A percentile compares a stretch with the other conserved stretches of the same genome.
Evolutionary conservation across 2,888 invertebrate species (phyloP).

Genomic region (Unio pictorum): DNA sequence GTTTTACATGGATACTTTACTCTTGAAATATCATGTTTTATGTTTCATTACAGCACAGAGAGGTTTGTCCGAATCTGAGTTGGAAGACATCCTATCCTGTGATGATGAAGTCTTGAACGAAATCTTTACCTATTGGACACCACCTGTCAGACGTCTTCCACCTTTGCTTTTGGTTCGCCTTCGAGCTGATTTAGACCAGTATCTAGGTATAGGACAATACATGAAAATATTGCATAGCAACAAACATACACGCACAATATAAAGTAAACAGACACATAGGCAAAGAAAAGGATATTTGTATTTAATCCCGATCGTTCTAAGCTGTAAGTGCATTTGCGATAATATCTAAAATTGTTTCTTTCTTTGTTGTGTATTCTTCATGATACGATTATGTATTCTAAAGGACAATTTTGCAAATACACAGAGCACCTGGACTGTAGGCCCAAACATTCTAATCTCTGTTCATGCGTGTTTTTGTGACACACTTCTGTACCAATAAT

Average conservation of each 20-base stretch:
- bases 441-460: no score
- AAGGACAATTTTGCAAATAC: no score
- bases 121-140: conserved; percentile 63
- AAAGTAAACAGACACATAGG: no score
- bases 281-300: background rate
- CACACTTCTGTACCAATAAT: no score
- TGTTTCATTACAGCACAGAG: conserved; percentile 32
- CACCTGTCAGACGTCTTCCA: conserved; percentile 63
- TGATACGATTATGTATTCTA: no score
- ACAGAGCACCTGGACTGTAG: no score
- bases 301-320: background rate
- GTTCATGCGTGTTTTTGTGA: no score
- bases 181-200: conserved; percentile 59
- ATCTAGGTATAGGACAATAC: conserved; percentile 38
- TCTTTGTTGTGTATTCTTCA: no score
- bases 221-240: background rate
- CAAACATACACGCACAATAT: background rate
- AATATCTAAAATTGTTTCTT: no score
- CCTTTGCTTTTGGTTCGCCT: conserved; percentile 64
- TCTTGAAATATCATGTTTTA: background rate
- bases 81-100: conserved; percentile 63
- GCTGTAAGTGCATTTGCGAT: no score
- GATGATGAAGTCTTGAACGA: conserved; percentile 64
- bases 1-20: background rate
- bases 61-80: conserved; percentile 59